Base-by-base conservation (phyloP, 2,888 invertebrate species). In the Calameuta filiformis region DNA sequence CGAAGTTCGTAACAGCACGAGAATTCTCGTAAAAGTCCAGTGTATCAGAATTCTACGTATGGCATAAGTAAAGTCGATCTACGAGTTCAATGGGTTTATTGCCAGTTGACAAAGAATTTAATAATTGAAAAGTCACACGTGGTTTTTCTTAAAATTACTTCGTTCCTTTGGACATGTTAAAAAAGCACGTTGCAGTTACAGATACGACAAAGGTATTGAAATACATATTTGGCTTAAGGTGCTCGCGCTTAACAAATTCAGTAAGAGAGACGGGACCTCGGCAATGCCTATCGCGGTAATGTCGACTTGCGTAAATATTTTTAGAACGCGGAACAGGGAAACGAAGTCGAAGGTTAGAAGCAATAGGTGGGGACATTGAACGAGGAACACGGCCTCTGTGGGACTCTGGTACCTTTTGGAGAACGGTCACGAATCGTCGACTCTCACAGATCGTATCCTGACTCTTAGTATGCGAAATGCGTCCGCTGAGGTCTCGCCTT, bases 261-360 rank as follows among this genome's bases (percentile, higher is more conserved):
- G 71, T 2, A 35, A 74, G 35, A 37, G 35, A 35, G 35, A 34
- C 34, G 23, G 23, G 3, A 34, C 35, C 35, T 74, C 74, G 35
- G 2, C 74, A 23, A 71, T 71, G 71, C 33, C 74, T 74, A 40
- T 73, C 71, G 37, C 15, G 23, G 9, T 37, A 37, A 73, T 68
- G 69, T 78, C 31, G 30, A 30, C 11, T 35, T n/a, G 73, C 75
- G 75, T 79, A 83, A 86, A 87, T 83, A 86, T 85, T 85, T 86
- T 85, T 84, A 86, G 85, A 85, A 86, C 84, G 83, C 87, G 86
- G 87, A 87, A 87, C 82, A 81, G 85, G 87, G 84, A 87, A 87
- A 84, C 81, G 78, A 73, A 79, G 79, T 75, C 80, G 84, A 86
- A 85, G 86, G 86, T 83, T 84, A 84, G 75, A 76, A 69, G 79